Conservation (phyloP, 2,888 invertebrate genomes). For the Standfussiana lucernea region DNA sequence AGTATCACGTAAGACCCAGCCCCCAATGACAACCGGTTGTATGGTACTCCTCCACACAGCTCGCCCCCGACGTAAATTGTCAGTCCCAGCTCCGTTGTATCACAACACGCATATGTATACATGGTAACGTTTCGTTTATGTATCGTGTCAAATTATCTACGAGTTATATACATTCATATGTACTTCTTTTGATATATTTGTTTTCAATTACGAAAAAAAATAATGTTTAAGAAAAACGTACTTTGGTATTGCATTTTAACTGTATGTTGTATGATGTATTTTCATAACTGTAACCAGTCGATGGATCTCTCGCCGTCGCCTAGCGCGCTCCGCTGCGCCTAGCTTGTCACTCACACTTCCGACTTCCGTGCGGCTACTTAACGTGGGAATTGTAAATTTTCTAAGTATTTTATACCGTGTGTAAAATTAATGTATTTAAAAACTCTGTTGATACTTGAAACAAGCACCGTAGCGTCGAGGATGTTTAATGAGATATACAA, state of each 20-base stretch:
- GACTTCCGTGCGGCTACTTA: conserved; percentile 79
- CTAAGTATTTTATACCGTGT: conserved; percentile 90
- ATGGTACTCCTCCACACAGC: conserved; percentile 72
- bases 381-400: conserved; percentile 89
- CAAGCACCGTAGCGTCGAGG: conserved; percentile 78
- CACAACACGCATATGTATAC: conserved; percentile 65
- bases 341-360: conserved; percentile 61
- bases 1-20: conserved; percentile 89
- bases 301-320: conserved; percentile 75
- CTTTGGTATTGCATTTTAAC: conserved; percentile 89
- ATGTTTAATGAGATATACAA: conserved; percentile 69
- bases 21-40: conserved; percentile 85
- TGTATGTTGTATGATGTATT: conserved; percentile 85
- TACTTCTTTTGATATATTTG: conserved; percentile 88
- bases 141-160: conserved; percentile 85
- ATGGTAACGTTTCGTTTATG: conserved; percentile 77
- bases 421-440: conserved; percentile 86
- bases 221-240: conserved; percentile 87
- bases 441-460: conserved; percentile 77
- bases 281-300: conserved; percentile 75
- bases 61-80: conserved; percentile 70
- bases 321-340: conserved; percentile 53
- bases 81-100: conserved; percentile 65
- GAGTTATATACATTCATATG: conserved; percentile 83
- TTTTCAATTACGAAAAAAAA: conserved; percentile 85